Evolutionary conservation across 2,113 vertebrate species (phyloP), one percentile per base, ranked within the genome.

Genomic region (Cichladusa arquata): DNA sequence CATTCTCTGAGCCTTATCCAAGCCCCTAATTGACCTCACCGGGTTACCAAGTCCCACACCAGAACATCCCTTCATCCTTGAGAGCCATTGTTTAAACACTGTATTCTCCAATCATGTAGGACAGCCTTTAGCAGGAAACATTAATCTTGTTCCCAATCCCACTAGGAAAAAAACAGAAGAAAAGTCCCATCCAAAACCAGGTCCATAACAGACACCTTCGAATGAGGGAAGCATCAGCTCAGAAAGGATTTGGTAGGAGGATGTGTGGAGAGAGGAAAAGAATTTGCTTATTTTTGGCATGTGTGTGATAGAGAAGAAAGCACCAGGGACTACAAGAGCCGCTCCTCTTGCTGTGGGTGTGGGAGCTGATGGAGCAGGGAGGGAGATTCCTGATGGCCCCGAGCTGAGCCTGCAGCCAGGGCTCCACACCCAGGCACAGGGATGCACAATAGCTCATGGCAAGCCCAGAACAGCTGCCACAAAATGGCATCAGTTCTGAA

Each of bases 401-500:
- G 71, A 18, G 42, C 29, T 15, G 58, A 67, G 5, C 34, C 38
- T 34, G 45, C 71, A 44, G 70, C 66, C 4, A 36, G 48, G 42
- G 25, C 18, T 33, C 61, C 51, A 40, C 42, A 7, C 1, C 4
- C 7, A 1, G 4, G 11, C 36, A 3, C 0, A 18, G 44, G 69
- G 48, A 36, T 4, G 29, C 0, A 3, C 11, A 38, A 19, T 25
- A 40, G 53, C 33, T 9, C 15, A 1, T 1, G 23, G 25, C 48
- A 33, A 15, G 7, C 17, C 17, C 14, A 6, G 11, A 2, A 7
- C 7, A 36, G 24, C 33, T 89, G 69, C 36, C 69, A 42, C 47
- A 14, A 62, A 78, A 45, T 2, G 2, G 6, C 44, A 54, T 3
- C 15, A 15, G 0, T 12, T 31, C 20, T 34, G 3, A 2, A 6